Conservation (phyloP, 1,140 invertebrate species). For the Heterodera carotae region DNA sequence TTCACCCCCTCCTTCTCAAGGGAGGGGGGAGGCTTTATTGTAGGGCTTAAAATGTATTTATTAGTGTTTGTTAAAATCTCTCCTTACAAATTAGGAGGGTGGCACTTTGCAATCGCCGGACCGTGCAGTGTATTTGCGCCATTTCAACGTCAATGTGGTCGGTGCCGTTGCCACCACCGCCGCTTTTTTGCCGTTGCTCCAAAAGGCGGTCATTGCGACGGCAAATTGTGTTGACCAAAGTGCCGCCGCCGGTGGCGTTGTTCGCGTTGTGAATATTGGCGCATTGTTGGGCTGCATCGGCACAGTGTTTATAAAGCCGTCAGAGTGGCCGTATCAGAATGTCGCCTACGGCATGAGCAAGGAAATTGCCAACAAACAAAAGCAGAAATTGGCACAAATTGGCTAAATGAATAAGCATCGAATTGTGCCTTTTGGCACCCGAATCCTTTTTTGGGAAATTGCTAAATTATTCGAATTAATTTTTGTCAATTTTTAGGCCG, state of each 20-base stretch:
- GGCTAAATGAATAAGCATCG: too few species aligned
- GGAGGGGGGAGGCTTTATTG: too few species aligned
- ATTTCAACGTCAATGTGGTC: slow-evolving; percentile 41
- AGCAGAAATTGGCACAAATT: too few species aligned
- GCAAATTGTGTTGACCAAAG: not conserved
- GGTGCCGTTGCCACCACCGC: slow-evolving; percentile 25
- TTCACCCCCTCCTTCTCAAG: too few species aligned
- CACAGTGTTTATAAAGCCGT: not conserved
- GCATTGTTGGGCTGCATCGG: slow-evolving; percentile 27
- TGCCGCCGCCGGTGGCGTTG: slow-evolving; percentile 12
- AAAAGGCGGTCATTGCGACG: not conserved
- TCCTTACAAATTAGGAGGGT: too few species aligned
- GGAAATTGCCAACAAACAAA: not conserved
- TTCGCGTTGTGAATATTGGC: slow-evolving; percentile 36
- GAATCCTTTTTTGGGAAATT: not conserved
- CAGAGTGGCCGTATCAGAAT: not conserved
- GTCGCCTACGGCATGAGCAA: slow-evolving; percentile 38
- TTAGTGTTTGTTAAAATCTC: too few species aligned
- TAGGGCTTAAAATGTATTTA: not conserved
- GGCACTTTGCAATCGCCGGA: slow-evolving; percentile 22
- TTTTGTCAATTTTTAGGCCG: slow-evolving; percentile 24
- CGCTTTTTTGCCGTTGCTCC: slow-evolving; percentile 36
- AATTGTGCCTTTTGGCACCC: too few species aligned
- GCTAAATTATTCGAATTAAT: not conserved
- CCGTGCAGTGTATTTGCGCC: slow-evolving; percentile 15